These are phyloP conservation scores for Epizoanthus stellaris DNA, from an alignment of 92 coral and sea anemone species.

Conservation along the genomic window DNA sequence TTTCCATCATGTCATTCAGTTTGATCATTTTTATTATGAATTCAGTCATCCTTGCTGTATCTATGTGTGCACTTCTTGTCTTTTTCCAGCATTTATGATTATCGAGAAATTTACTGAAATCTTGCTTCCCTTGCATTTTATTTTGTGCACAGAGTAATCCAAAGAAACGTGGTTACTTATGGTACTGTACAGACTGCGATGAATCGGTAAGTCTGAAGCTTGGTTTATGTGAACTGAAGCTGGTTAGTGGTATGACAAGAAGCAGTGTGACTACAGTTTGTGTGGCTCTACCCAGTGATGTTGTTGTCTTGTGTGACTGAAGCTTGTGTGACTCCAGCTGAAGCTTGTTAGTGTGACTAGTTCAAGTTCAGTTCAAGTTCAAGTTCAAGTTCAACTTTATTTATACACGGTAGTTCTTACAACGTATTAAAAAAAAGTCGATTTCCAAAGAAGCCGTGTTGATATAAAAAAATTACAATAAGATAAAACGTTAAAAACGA, in stretches of 20 bases:
- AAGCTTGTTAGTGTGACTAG: background rate
- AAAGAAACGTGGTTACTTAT: conserved; percentile 94
- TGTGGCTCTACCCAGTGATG: background rate
- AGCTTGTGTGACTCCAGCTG: background rate
- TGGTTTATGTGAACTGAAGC: background rate
- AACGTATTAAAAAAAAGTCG: too few species aligned
- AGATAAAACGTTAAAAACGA: too few species aligned
- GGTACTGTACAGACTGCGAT: conserved; percentile 98
- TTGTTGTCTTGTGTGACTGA: background rate
- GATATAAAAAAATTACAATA: too few species aligned
- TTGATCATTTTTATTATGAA: background rate
- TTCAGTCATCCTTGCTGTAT: background rate
- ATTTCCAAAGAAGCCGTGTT: too few species aligned
- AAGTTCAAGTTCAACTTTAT: too few species aligned
- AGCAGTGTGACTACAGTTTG: background rate
- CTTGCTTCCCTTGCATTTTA: background rate
- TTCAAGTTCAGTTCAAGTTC: too few species aligned
- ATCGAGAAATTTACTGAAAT: background rate
- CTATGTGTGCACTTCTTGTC: background rate
- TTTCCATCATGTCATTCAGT: background rate
- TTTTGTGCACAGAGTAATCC: conserved; percentile 75
- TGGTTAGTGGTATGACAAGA: background rate
- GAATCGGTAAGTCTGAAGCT: conserved; percentile 79
- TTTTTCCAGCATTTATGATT: background rate
- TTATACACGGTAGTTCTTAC: too few species aligned